Base-by-base conservation (phyloP, 2,797 vertebrate species). In the Toxotes lorentzi region DNA sequence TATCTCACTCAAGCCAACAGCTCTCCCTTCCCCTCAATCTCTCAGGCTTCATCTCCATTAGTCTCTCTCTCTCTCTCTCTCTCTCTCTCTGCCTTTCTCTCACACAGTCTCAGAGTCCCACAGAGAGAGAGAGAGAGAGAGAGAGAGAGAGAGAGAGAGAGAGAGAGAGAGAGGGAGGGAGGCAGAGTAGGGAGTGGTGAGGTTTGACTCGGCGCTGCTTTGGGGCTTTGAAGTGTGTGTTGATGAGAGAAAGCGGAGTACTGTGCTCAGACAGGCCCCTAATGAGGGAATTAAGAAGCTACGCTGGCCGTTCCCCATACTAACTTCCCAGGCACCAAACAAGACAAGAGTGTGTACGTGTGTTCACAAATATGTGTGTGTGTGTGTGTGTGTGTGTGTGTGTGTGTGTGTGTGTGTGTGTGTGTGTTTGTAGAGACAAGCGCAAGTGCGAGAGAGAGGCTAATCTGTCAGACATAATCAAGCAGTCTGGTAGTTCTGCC, bases 261-360 rank as follows among this genome's bases (percentile, higher is more conserved):
- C 93, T 94, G 91, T 96, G 94, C 95, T 95, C 96, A 96, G 94
- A 95, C 94, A 96, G 94, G 93, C 94, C 96, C 95, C 96, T 98
- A 98, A 98, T 97, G 96, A 98, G 97, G 96, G 96, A 96, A 97
- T 97, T 97, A 96, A 96, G 96, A 96, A 96, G 91, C 89, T 95
- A 92, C 95, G 78, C 96, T 72, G 88, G 90, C 96, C 96, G 81
- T 96, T 96, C 95, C 93, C 94, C 95, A 95, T 95, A 96, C 95
- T 95, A 96, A 97, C 95, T 95, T 94, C 93, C 94, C 91, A 91
- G 83, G 86, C 84, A 84, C 82, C 78, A 88, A 88, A 91, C 89
- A 90, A 91, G 90, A 85, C 83, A 38, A 81, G 89, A 43, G 84
- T 86, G 89, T 10, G 68, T 85, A 85, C 62, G 23, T 78, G 84